Conservation (phyloP, 2,888 invertebrate species). For the Acrocyrtus sp. region DNA sequence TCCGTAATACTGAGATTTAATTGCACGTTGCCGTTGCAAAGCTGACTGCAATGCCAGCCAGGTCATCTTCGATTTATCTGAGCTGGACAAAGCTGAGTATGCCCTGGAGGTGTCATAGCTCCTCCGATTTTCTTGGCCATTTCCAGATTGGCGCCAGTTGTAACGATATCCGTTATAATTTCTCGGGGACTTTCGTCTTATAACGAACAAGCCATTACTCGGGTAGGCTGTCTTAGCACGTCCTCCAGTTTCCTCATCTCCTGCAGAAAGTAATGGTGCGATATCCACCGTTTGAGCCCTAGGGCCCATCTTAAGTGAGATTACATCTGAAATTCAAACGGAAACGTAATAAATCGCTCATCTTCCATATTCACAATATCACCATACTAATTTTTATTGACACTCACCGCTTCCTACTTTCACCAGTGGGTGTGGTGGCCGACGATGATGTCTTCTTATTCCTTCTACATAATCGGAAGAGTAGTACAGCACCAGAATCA, state of each 20-base stretch:
- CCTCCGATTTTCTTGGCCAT: not conserved
- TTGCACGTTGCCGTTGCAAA: slow-evolving; percentile 6
- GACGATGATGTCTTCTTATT: slow-evolving; percentile 2
- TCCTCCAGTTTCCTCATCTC: no score
- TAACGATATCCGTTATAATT: no score
- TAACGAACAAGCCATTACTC: slow-evolving; percentile 5
- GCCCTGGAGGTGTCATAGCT: not conserved
- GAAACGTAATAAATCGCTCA: no score
- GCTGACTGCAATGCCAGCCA: slow-evolving; percentile 15
- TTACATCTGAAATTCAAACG: slow-evolving; percentile 30
- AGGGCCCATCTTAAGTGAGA: slow-evolving; percentile 17
- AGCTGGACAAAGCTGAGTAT: not conserved
- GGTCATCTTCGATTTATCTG: not conserved
- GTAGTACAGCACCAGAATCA: not conserved
- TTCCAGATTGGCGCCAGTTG: no score
- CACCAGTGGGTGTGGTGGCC: slow-evolving; percentile 26
- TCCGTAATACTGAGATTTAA: slow-evolving; percentile 7
- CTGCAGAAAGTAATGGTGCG: slow-evolving; percentile 15
- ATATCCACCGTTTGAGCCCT: slow-evolving; percentile 33
- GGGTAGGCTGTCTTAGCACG: no score
- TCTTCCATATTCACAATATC: no score
- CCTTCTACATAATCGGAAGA: slow-evolving; percentile 12
- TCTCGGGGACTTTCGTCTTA: slow-evolving; percentile 9
- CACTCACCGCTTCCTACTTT: slow-evolving; percentile 42
- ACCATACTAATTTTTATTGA: not conserved